Base-by-base conservation (phyloP, 2,797 vertebrate species). In the Chanos chanos region DNA sequence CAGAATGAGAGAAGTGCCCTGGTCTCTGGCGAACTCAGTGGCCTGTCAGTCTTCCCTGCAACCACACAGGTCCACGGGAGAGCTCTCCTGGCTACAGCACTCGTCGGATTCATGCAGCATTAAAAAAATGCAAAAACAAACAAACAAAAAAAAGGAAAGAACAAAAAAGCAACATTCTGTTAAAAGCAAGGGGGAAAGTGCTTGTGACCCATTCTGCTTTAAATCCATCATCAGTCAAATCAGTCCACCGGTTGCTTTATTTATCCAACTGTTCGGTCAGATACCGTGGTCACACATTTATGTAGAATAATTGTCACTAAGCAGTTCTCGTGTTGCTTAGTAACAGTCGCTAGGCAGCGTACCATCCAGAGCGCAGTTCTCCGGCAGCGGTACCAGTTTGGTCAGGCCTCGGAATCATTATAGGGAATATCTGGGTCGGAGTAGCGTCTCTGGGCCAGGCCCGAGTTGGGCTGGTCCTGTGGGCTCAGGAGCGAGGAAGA, bases 381-480 rank as follows among this genome's bases (percentile, higher is more conserved):
- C n/a, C n/a, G n/a, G n/a, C n/a, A n/a, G n/a, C n/a, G n/a, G n/a
- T n/a, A n/a, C n/a, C n/a, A n/a, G n/a, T n/a, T n/a, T n/a, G n/a
- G 28, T 73, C 39, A 73, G 59, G 77, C 71, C 10, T 83, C 80
- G 19, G 89, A 83, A 10, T 91, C 85, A 28, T 81, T 65, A 36
- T 72, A 82, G 3, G 89, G 81, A 61, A 92, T 59, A 76, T 92
- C 91, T 0, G 92, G 93, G 64, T 96, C 91, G 0, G 94, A 97
- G 85, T 93, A 94, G 37, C 90, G 90, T 68, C 94, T 69, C 40
- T 39, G 81, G 68, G 81, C 69, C 63, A 76, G n/a, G 1, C 61
- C 77, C 1, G 21, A 28, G 2, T 45, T 55, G 74, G 5, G 88
- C 86, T 5, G 85, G 75, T 18, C n/a, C n/a, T n/a, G n/a, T n/a